Base-by-base conservation (phyloP, 2,113 vertebrate genomes). In the Ranitomeya variabilis region DNA sequence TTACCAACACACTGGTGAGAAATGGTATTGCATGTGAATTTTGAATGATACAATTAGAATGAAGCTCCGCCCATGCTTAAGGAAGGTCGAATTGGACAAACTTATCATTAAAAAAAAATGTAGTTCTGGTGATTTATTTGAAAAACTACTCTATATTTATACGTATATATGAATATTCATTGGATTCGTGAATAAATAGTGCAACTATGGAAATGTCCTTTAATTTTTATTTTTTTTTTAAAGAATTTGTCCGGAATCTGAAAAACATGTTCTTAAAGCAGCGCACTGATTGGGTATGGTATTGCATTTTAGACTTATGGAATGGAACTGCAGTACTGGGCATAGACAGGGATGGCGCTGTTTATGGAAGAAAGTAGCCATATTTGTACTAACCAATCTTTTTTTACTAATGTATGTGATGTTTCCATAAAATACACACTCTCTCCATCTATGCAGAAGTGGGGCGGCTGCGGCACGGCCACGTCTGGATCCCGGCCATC, bases 401-500 rank as follows among this genome's bases (percentile, higher is more conserved):
- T 45, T 45, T 45, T 45, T 45, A 45, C 5, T 45, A 45, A 45
- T 45, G 37, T 4, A 45, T 45, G 37, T 45, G 37, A 45, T 5
- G 37, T 45, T 4, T 9, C 1, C 21, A 66, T 51, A 21, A 51
- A 66, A 66, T 66, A 11, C 9, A 52, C 26, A 80, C 7, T 71
- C 1, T 12, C 45, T 16, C 37, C 14, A 3, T 66, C 51, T 37
- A 45, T 14, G 7, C 62, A 21, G 51, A 45, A 19, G 9, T 21
- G 60, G 57, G 54, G 14, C 26, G 26, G 62, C 45, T 15, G 13
- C 45, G 3, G 74, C 67, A 80, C n/a, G 57, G n/a, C 62, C 60
- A 23, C 62, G 7, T 31, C 54, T 88, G 67, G 87, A 52, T 23
- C n/a, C 60, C 14, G 23, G 37, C 87, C 87, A 76, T 84, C 52